Base-by-base conservation (phyloP, 2,797 vertebrate genomes). In the Gobio occitaniae region DNA sequence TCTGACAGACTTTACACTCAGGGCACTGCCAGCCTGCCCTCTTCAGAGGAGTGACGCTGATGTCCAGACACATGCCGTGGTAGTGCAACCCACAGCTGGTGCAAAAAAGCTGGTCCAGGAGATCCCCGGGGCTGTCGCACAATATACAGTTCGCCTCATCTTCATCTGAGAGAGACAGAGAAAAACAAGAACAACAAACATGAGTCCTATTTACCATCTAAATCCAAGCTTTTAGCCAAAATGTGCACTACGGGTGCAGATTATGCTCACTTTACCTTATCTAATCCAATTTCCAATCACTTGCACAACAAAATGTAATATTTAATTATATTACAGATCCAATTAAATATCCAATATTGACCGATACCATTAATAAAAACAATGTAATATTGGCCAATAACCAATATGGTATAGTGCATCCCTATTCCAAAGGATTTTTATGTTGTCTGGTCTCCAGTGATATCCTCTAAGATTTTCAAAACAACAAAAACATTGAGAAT, bases 21-120 rank as follows among this genome's bases (percentile, higher is more conserved):
- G 98, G 97, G 93, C 97, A 99, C 91, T 99, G 98, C 97, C 97
- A 99, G 87, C 98, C 97, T 90, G 97, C 97, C 92, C 97, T 96
- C 93, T 97, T 97, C 86, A 99, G 94, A 91, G 98, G 97, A 90
- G 98, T 99, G 86, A 97, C 97, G 61, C 96, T 96, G 93, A 99
- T 98, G 90, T 99, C 98, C 96, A 99, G 95, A 94, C 98, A 99
- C 94, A 98, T 96, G 87, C 98, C 98, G 85, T 99, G 98, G 93
- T 99, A 99, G 95, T 99, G 98, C 94, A 97, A 97, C 89, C 98
- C 98, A 94, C 98, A 99, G 93, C 97, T 98, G 93, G 98, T 99
- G 95, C 98, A 99, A 94, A 98, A 99, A 89, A 99, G 96, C 94
- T 99, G 98, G 95, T 99, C 98, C 92, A 96, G 92, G 87, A 99